Evolutionary conservation across 92 coral and sea anemone genomes (phyloP).

Genomic region (Porites rus): DNA sequence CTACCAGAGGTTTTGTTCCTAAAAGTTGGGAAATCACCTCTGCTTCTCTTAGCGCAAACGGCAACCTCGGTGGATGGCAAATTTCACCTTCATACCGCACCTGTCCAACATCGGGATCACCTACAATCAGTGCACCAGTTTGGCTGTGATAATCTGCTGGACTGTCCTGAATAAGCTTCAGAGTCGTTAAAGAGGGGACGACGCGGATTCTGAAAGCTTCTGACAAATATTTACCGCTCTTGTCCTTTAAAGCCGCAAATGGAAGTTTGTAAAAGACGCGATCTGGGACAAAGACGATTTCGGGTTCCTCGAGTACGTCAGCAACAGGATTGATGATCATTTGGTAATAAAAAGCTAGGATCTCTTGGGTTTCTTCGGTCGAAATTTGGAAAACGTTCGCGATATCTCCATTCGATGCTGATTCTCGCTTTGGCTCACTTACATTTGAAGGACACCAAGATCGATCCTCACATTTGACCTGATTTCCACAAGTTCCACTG

Average conservation of each 20-base stretch:
- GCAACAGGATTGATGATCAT: slow-evolving; percentile 13
- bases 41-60: background rate
- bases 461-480: background rate
- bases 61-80: background rate
- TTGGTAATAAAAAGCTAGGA: background rate
- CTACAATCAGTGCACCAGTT: slow-evolving; percentile 14
- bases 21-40: background rate
- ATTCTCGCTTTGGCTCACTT: background rate
- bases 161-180: slow-evolving; percentile 28
- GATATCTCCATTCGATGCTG: background rate
- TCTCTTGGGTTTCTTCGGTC: background rate
- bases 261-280: slow-evolving; percentile 1
- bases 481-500: background rate
- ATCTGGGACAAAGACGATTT: background rate
- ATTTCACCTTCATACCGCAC: background rate
- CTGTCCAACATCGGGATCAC: background rate
- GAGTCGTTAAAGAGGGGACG: slow-evolving; percentile 23
- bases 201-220: slow-evolving; percentile 4
- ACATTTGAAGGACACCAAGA: background rate
- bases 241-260: background rate
- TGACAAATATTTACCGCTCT: background rate
- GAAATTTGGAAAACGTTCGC: background rate
- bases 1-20: background rate
- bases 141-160: slow-evolving; percentile 32
- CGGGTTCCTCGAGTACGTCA: background rate